Percentiles rank a stretch among this genome's conserved stretches.
Evolutionary conservation across 53 echinoderm and acorn worm species (phyloP).

Genomic region (Echinarachnius parma): DNA sequence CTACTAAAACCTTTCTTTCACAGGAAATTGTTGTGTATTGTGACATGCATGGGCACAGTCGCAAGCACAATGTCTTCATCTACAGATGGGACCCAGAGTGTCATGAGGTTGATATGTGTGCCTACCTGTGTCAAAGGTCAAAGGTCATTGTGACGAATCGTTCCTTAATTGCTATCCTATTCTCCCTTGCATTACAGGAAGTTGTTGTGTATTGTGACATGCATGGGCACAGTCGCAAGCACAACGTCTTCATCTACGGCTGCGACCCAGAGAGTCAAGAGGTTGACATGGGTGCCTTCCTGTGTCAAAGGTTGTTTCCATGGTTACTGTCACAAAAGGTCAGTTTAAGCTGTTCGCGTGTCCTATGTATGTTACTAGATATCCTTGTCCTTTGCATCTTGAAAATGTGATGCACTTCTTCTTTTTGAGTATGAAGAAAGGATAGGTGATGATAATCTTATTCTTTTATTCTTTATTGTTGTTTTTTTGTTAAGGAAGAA

Average conservation of each 20-base stretch:
- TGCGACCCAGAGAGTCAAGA: slow-evolving; percentile 91
- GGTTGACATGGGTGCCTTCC: slow-evolving; percentile 78
- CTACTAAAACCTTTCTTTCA: too few species aligned
- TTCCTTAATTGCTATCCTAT: background rate
- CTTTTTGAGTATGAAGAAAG: too few species aligned
- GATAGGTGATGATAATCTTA: too few species aligned
- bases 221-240: slow-evolving; percentile 97
- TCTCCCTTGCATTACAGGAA: too few species aligned
- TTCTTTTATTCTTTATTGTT: too few species aligned
- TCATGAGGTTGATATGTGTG: slow-evolving; percentile 79
- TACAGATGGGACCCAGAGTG: slow-evolving; percentile 93
- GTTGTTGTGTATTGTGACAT: slow-evolving; percentile 92
- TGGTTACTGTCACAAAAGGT: slow-evolving; percentile 93
- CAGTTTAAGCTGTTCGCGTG: too few species aligned
- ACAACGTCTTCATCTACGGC: slow-evolving; percentile 98
- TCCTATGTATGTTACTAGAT: too few species aligned
- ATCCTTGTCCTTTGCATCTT: too few species aligned
- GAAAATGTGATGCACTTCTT: too few species aligned
- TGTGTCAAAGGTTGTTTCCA: slow-evolving; percentile 92
- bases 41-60: slow-evolving; percentile 96
- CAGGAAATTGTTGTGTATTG: slow-evolving; percentile 83
- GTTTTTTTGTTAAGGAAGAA: too few species aligned
- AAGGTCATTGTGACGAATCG: background rate
- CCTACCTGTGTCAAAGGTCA: slow-evolving; percentile 77
- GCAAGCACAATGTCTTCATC: slow-evolving; percentile 98